These are phyloP conservation scores for Neotoma lepida DNA, from an alignment of 2,113 vertebrate species.

Conservation along the genomic window DNA sequence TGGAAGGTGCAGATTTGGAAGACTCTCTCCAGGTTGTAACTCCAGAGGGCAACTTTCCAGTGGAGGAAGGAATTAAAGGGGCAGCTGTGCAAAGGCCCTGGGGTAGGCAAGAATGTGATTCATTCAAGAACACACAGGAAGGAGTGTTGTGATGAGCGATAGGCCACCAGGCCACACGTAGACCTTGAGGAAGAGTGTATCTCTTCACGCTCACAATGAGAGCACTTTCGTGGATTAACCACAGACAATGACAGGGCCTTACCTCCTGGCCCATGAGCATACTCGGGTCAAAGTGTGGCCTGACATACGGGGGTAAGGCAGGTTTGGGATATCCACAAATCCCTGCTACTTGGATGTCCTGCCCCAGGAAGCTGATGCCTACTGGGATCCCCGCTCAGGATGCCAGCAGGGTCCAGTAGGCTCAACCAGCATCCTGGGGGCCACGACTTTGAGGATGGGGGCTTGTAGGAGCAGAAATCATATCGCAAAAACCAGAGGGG, in stretches of 20 bases:
- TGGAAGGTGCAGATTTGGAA: fast-evolving
- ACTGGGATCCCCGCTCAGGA: background rate
- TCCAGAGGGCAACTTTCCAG: fast-evolving
- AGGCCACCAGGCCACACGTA: fast-evolving
- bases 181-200: fast-evolving
- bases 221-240: background rate
- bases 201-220: fast-evolving
- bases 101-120: too few relatives aligned
- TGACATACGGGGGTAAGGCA: fast-evolving
- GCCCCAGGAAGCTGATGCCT: background rate
- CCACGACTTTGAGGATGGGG: fast-evolving
- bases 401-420: background rate
- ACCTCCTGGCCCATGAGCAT: background rate
- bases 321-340: fast-evolving
- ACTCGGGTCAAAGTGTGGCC: fast-evolving
- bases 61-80: background rate
- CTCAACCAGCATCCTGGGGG: background rate
- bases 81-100: fast-evolving
- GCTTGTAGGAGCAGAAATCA: fast-evolving
- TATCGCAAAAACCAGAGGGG: background rate
- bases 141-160: fast-evolving
- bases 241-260: background rate
- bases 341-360: fast-evolving
- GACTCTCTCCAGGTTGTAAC: too few relatives aligned
- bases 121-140: background rate